Conservation (phyloP, 2,797 vertebrate genomes). For the Poecilia wingei region DNA sequence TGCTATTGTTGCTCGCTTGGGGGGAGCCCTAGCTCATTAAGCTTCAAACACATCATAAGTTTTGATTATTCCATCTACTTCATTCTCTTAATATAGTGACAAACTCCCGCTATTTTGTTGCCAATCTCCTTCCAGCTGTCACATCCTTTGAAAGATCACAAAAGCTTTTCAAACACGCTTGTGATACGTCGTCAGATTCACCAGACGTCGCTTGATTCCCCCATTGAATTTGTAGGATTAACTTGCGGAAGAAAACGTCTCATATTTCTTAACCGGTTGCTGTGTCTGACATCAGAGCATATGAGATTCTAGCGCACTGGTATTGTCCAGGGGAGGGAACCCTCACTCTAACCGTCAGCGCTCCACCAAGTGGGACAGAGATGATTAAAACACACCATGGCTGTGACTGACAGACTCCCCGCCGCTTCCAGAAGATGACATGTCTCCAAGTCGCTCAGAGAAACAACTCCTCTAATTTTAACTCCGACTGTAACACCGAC, state of each 20-base stretch:
- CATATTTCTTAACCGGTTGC: slow-evolving; percentile 76
- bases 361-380: slow-evolving; percentile 80
- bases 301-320: slow-evolving; percentile 66
- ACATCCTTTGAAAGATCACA: slow-evolving; percentile 77
- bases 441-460: slow-evolving; percentile 76
- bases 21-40: slow-evolving; percentile 78
- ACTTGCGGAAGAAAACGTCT: slow-evolving; percentile 74
- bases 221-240: slow-evolving; percentile 77
- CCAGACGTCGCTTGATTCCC: slow-evolving; percentile 76
- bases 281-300: slow-evolving; percentile 78
- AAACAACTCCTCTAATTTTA: slow-evolving; percentile 83
- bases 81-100: slow-evolving; percentile 76
- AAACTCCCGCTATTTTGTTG: slow-evolving; percentile 78
- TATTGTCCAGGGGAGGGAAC: slow-evolving; percentile 84
- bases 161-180: slow-evolving; percentile 72
- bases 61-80: slow-evolving; percentile 78
- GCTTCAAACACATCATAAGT: slow-evolving; percentile 73
- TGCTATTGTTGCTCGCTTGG: slow-evolving; percentile 75
- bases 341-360: slow-evolving; percentile 81
- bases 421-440: slow-evolving; percentile 77
- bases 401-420: slow-evolving; percentile 82
- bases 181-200: slow-evolving; percentile 74
- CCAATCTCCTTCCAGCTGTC: slow-evolving; percentile 80
- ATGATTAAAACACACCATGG: slow-evolving; percentile 84
- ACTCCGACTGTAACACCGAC: slow-evolving; percentile 74